Evolutionary conservation across 1,140 invertebrate species (phyloP).

Genomic region (Agraylea sexmaculata): DNA sequence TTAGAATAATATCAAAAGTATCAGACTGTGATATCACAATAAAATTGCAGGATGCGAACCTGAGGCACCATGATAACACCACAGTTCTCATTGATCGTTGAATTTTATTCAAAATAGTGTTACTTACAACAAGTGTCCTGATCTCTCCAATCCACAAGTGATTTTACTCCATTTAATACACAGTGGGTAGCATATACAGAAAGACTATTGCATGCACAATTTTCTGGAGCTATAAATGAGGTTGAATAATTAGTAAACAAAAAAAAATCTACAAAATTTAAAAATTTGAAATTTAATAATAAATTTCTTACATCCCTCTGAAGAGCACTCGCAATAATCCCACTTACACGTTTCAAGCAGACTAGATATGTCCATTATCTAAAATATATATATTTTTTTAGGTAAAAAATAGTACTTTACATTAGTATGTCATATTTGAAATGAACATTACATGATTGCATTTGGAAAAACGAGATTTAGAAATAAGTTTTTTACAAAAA

Average conservation of each 20-base stretch:
- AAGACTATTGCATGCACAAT: conserved; percentile 65
- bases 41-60: background rate
- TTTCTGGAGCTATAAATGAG: conserved; percentile 36
- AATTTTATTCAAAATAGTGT: conserved; percentile 3
- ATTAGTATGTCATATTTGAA: conserved; percentile 5
- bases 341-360: conserved; percentile 56
- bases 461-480: conserved; percentile 47
- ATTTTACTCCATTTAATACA: conserved; percentile 46
- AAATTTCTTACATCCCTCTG: conserved; percentile 25
- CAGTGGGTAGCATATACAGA: conserved; percentile 69
- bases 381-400: conserved; percentile 12
- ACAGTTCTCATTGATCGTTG: background rate
- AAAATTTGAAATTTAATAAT: background rate
- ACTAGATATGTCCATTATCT: conserved; percentile 43
- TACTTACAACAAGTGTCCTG: conserved; percentile 64
- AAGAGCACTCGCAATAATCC: conserved; percentile 63
- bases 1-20: background rate
- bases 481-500: conserved; percentile 51
- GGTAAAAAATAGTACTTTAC: background rate
- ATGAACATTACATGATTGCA: conserved; percentile 44
- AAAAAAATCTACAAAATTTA: too few species aligned
- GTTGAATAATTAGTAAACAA: too few species aligned
- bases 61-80: background rate
- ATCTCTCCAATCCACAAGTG: conserved; percentile 59
- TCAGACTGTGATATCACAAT: too few species aligned